A percentile compares a stretch with the other conserved stretches of the same genome.
phyloP scores from a whole-genome alignment of 1,140 invertebrate species.

The Drosophila bocki region DNA sequence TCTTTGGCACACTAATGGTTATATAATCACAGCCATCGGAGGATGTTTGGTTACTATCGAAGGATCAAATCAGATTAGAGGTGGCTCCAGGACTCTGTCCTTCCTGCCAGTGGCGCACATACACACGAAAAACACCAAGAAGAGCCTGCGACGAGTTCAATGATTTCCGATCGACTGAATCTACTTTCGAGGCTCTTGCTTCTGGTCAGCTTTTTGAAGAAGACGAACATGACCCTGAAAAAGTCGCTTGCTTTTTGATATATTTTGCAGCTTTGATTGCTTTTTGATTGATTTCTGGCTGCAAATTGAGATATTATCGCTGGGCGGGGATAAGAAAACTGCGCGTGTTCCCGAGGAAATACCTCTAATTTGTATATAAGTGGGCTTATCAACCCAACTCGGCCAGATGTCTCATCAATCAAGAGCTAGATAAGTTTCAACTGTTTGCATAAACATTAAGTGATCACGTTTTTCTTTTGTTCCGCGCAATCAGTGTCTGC shows the following conservation, averaged over 20 bases:
- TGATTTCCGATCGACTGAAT: slow-evolving; percentile 53
- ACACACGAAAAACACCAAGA: not conserved
- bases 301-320: slow-evolving; percentile 42
- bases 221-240: slow-evolving; percentile 24
- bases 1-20: slow-evolving; percentile 65
- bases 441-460: slow-evolving; percentile 42
- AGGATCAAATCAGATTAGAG: slow-evolving; percentile 2
- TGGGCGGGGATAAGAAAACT: slow-evolving; percentile 3
- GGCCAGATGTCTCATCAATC: slow-evolving; percentile 45
- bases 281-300: slow-evolving; percentile 70
- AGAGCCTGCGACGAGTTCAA: slow-evolving; percentile 31
- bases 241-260: slow-evolving; percentile 11
- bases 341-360: slow-evolving; percentile 39
- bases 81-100: not conserved
- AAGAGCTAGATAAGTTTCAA: slow-evolving; percentile 23
- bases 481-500: slow-evolving; percentile 41
- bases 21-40: slow-evolving; percentile 70
- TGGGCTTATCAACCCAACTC: slow-evolving; percentile 21
- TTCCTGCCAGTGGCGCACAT: slow-evolving; percentile 16
- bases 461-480: slow-evolving; percentile 48
- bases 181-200: not conserved
- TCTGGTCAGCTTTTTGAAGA: slow-evolving; percentile 30
- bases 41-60: slow-evolving; percentile 50
- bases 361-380: slow-evolving; percentile 37
- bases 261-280: slow-evolving; percentile 43